Evolutionary conservation across 2,888 invertebrate species (phyloP).

Genomic region (Atethmia centrago): DNA sequence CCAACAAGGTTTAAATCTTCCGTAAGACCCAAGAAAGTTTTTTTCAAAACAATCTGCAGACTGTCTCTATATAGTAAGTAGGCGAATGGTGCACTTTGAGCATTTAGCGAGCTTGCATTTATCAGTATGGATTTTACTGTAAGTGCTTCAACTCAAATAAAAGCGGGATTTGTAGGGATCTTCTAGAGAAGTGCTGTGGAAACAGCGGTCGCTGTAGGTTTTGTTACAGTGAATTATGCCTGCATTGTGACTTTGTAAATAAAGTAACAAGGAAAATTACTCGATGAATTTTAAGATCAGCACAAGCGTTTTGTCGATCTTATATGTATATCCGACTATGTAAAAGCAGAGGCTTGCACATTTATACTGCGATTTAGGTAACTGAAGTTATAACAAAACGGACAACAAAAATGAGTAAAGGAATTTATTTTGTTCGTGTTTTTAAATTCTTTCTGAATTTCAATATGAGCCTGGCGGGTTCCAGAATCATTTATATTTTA

Average conservation of each 20-base stretch:
- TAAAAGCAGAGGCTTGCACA: not conserved
- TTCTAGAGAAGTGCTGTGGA: constrained; percentile 45
- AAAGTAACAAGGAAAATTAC: constrained; percentile 13
- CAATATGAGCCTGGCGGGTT: constrained; percentile 12
- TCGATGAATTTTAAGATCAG: not conserved
- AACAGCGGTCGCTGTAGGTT: constrained; percentile 8
- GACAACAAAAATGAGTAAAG: not conserved
- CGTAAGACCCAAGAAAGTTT: constrained; percentile 37
- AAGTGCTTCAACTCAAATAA: constrained; percentile 64
- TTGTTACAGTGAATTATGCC: constrained; percentile 26
- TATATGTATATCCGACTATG: not conserved
- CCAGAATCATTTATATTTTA: constrained; percentile 39
- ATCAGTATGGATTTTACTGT: constrained; percentile 57
- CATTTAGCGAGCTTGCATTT: constrained; percentile 59
- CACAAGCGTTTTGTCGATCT: not conserved
- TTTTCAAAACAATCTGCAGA: constrained; percentile 47
- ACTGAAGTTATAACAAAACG: constrained; percentile 9
- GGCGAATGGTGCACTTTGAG: constrained; percentile 45
- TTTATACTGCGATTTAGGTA: not conserved
- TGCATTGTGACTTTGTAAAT: constrained; percentile 21
- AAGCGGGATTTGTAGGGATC: constrained; percentile 47
- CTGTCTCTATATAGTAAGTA: constrained; percentile 27
- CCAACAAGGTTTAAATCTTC: constrained; percentile 40
- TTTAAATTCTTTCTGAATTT: constrained; percentile 19
- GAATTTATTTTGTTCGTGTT: constrained; percentile 7